Percentiles rank a stretch among this genome's conserved stretches.
Conservation (phyloP, 2,113 vertebrate genomes). For the Scatophagus argus region DNA sequence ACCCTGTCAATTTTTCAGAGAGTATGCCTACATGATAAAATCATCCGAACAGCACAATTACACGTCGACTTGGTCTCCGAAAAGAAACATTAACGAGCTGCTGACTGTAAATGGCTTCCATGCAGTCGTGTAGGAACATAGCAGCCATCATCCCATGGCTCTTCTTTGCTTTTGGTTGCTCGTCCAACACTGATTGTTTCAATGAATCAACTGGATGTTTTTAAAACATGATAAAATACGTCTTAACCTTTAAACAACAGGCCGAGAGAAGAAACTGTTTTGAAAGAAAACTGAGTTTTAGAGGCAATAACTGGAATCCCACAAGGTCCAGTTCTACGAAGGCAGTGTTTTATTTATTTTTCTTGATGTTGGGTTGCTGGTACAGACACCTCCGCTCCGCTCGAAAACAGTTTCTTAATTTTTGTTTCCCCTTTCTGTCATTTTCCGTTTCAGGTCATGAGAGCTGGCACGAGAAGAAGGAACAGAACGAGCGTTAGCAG, state of each 20-base stretch:
- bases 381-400: constrained; percentile 18
- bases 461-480: constrained; percentile 40
- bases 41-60: constrained; percentile 36
- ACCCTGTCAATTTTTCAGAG: constrained; percentile 43
- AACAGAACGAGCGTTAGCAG: constrained; percentile 13
- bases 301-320: constrained; percentile 16
- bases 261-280: background rate
- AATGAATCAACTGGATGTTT: background rate
- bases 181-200: background rate
- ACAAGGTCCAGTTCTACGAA: background rate
- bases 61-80: constrained; percentile 12
- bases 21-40: constrained; percentile 37
- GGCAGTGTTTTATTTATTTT: constrained; percentile 25
- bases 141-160: background rate
- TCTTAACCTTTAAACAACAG: background rate
- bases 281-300: constrained; percentile 24
- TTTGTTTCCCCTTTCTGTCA: constrained; percentile 25
- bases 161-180: background rate
- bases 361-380: background rate
- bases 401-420: constrained; percentile 43
- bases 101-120: background rate
- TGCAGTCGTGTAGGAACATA: background rate
- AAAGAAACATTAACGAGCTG: constrained; percentile 10
- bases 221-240: constrained; percentile 1
- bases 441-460: constrained; percentile 52